These are phyloP conservation scores for Eurystomus glaucurus DNA, from an alignment of 2,797 vertebrate genomes.

Conservation along the genomic window DNA sequence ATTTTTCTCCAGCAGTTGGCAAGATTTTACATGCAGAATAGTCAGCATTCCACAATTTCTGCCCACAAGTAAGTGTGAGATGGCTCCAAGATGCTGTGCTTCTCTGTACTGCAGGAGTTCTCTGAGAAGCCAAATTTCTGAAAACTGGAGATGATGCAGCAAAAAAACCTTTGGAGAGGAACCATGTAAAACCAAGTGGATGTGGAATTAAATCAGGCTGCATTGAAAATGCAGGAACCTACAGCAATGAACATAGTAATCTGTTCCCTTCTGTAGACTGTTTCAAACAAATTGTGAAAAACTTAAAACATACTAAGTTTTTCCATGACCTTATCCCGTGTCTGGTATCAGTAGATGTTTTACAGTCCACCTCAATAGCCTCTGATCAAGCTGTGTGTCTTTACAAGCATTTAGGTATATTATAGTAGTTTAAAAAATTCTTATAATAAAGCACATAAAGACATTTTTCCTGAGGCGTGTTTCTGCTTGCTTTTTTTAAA, in stretches of 20 bases:
- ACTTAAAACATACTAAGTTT: background rate
- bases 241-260: background rate
- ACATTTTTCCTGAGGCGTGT: background rate
- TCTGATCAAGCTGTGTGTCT: background rate
- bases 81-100: conserved; percentile 48
- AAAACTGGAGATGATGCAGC: conserved; percentile 25
- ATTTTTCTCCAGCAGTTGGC: conserved; percentile 65
- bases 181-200: background rate
- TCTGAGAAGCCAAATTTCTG: conserved; percentile 31
- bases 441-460: background rate
- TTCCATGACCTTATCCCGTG: background rate
- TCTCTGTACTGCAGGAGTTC: conserved; percentile 48
- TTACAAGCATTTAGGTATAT: background rate
- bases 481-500: background rate
- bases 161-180: background rate
- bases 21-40: conserved; percentile 64
- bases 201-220: background rate
- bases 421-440: background rate
- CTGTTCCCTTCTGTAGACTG: background rate
- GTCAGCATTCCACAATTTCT: conserved; percentile 75
- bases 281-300: background rate
- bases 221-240: background rate
- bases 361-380: background rate
- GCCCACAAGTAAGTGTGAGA: conserved; percentile 75
- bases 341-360: background rate